Base-by-base conservation (phyloP, 37 sponge, comb jelly and placozoan genomes). In the Crambe crambe region DNA sequence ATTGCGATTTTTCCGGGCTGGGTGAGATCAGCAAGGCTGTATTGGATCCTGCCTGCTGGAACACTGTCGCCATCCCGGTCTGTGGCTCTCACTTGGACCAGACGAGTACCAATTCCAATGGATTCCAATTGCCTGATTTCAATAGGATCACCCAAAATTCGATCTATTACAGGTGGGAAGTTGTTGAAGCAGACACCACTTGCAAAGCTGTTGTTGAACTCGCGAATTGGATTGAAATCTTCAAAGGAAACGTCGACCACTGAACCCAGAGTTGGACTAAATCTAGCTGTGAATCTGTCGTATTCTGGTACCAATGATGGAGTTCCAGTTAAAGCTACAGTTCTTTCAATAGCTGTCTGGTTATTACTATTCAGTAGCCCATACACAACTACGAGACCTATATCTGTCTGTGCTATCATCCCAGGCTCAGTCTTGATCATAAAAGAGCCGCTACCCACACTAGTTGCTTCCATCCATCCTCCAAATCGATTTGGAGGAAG, bases 391-490 rank as follows among this genome's bases (percentile, higher is more conserved):
- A 70, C 42, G 8, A 92, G 76, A 15, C 88, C 88, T 15, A 93
- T 85, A 56, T 76, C 73, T 27, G 57, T 54, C 42, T 73, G 72
- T 4, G 83, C 64, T 23, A 89, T 79, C 3, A 10, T 25, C 1
- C 72, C 70, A 10, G 86, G 86, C 0, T 58, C 70, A 35, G 93
- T 89, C 51, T 29, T 0, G 5, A 93, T 51, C 0, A 37, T 59
- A 30, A 43, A 93, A 1, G 56, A 74, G 42, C 93, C 89, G 70
- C 72, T 68, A 4, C 83, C 93, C 42, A 81, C 21, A 70, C 70
- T 61, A 18, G 30, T 44, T 9, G 93, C 77, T 41, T 65, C 35
- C 54, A 85, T 57, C 91, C 91, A 94, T 3, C 91, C 95, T 0
- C 95, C 91, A 62, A 40, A 87, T 18, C 76, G 10, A 68, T 58